Evolutionary conservation across 2,888 invertebrate species (phyloP).

Genomic region (Andrena trimmerana): DNA sequence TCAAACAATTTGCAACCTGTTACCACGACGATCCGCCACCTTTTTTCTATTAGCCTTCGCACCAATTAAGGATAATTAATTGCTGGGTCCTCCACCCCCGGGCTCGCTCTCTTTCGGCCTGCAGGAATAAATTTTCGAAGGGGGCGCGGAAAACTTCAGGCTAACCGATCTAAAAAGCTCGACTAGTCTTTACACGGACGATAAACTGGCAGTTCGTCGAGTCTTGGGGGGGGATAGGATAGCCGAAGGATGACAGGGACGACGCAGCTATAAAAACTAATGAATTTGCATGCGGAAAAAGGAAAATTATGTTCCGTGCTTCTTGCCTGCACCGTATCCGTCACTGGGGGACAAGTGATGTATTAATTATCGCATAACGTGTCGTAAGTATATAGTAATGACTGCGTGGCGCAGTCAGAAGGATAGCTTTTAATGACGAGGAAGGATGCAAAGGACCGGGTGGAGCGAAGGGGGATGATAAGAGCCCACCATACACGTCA

Average conservation of each 20-base stretch:
- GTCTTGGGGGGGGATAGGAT: no score
- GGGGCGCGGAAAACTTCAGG: no score
- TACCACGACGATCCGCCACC: constrained; percentile 41
- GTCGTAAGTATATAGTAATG: constrained; percentile 73
- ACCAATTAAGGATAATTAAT: constrained; percentile 52
- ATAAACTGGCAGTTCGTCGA: no score
- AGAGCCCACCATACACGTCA: constrained; percentile 74
- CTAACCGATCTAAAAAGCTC: no score
- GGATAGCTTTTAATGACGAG: constrained; percentile 73
- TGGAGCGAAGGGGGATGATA: constrained; percentile 54
- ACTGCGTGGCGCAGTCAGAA: constrained; percentile 59
- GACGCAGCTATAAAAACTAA: not conserved
- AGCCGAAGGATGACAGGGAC: not conserved
- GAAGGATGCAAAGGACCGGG: constrained; percentile 58
- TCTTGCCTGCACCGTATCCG: constrained; percentile 6
- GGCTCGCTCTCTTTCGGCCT: not conserved
- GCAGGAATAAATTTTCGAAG: not conserved
- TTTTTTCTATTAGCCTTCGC: constrained; percentile 42
- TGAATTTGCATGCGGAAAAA: constrained; percentile 21
- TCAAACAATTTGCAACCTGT: constrained; percentile 66
- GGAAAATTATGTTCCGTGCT: constrained; percentile 7
- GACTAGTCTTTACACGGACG: no score
- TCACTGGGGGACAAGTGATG: constrained; percentile 59
- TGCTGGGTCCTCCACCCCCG: not conserved
- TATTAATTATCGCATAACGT: constrained; percentile 78